These are phyloP conservation scores for Fratercula arctica DNA, from an alignment of 2,797 vertebrate genomes.

Conservation along the genomic window DNA sequence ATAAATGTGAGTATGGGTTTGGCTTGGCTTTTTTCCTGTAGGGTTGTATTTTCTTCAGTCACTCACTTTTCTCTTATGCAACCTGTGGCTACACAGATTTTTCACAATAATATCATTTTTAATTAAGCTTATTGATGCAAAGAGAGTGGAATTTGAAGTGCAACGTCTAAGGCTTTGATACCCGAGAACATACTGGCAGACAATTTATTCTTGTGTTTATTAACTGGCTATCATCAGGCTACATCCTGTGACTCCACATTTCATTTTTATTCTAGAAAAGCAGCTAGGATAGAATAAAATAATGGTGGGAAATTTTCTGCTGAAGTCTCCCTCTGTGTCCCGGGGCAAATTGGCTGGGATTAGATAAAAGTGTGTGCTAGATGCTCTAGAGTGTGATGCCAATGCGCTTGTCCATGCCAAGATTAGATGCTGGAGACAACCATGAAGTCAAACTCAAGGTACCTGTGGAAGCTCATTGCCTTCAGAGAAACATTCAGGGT, in stretches of 20 bases:
- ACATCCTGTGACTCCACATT: not conserved
- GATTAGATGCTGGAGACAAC: not conserved
- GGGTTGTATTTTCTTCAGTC: not conserved
- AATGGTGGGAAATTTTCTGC: not conserved
- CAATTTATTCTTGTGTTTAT: slow-evolving; percentile 10
- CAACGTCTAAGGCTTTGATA: not conserved
- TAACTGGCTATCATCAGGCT: not conserved
- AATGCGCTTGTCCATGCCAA: not conserved
- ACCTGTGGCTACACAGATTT: not conserved
- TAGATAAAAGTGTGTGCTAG: not conserved
- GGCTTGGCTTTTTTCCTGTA: not conserved
- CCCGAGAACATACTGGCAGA: not conserved
- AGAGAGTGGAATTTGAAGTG: not conserved
- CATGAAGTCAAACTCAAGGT: not conserved
- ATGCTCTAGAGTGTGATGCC: not conserved
- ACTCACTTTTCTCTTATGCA: not conserved
- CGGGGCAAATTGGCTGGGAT: not conserved
- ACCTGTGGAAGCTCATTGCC: not conserved
- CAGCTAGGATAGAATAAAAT: not conserved
- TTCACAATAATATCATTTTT: not conserved
- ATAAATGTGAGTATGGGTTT: not conserved
- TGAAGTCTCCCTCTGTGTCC: not conserved
- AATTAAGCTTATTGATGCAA: not conserved
- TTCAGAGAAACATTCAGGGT: not conserved
- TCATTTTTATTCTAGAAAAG: not conserved